Percentiles rank a stretch among this genome's conserved stretches.
These are phyloP conservation scores for Drosophila algonquin DNA, from an alignment of 2,888 invertebrate species.

Conservation along the genomic window DNA sequence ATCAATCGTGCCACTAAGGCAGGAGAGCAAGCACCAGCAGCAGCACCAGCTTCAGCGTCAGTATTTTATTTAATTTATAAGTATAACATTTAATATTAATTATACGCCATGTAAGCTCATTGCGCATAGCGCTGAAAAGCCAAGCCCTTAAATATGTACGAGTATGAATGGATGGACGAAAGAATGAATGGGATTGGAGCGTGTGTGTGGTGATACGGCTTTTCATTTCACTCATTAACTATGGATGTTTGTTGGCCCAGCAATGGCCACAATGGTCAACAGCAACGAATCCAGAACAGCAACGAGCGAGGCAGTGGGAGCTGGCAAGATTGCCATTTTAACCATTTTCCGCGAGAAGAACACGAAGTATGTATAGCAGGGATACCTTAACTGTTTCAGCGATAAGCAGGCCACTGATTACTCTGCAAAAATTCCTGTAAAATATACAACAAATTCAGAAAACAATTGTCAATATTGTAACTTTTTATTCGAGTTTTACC, in stretches of 20 bases:
- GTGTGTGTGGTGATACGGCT: conserved; percentile 45
- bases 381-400: neutral
- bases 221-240: conserved; percentile 77
- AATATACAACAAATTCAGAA: neutral
- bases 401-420: conserved; percentile 8
- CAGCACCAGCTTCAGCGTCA: conserved; percentile 35
- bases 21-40: conserved; percentile 28
- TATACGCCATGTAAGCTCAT: conserved; percentile 75
- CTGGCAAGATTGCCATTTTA: conserved; percentile 40
- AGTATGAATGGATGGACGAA: conserved; percentile 28
- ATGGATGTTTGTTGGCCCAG: conserved; percentile 74
- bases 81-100: conserved; percentile 78
- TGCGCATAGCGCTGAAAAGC: conserved; percentile 62
- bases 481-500: neutral
- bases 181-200: conserved; percentile 32
- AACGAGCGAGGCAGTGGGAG: conserved; percentile 1
- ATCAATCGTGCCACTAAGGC: conserved; percentile 63
- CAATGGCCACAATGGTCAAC: conserved; percentile 73
- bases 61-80: conserved; percentile 77
- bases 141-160: conserved; percentile 53
- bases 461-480: neutral
- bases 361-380: conserved; percentile 15
- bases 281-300: conserved; percentile 19
- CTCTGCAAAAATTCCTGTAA: neutral
- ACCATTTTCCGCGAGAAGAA: conserved; percentile 58